Evolutionary conservation across 2,113 vertebrate species (phyloP), one percentile per base, ranked within the genome.

Genomic region (Tragelaphus buxtoni): DNA sequence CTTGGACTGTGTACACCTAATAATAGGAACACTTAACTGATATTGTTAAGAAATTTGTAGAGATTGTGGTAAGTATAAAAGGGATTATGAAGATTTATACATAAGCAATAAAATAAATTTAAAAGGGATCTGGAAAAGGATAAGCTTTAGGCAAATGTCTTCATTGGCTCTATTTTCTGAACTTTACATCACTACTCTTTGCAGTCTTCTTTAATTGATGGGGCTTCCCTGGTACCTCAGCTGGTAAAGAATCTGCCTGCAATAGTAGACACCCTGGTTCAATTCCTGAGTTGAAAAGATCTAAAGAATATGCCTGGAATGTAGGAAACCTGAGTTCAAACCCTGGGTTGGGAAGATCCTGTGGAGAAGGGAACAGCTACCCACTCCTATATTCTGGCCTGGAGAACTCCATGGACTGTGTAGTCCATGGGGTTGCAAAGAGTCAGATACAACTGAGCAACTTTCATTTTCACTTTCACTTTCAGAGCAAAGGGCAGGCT

Each of bases 401-500:
- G 35, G 9, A 72, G 65, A 22, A 72, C 24, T 69, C n/a, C 65
- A 69, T 39, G 65, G 18, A 39, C 65, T 39, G n/a, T 39, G 18
- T 69, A 39, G 65, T 69, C 20, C 65, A 72, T 72, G 35, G 20
- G 20, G 65, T 12, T 72, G 65, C 65, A 39, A 24, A 22, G 65
- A 72, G 35, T 24, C 65, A 72, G 65, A 39, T 35, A 12, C 35
- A 39, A 12, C 35, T 72, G 18, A 39, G 35, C 65, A 72, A 72
- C 65, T 72, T 72, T 39, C 65, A 39, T 24, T 72, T 72, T 39
- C 65, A 72, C 65, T 69, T 39, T 69, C 65, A 69, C 9, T 58
- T 47, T 47, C 85, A 93, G 81, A 92, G 65, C n/a, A 94, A 96
- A 96, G 87, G 84, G 28, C 49, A 85, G 60, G 53, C 61, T 2